phyloP scores from a whole-genome alignment of 2,888 invertebrate species.

The Autographa gamma region DNA sequence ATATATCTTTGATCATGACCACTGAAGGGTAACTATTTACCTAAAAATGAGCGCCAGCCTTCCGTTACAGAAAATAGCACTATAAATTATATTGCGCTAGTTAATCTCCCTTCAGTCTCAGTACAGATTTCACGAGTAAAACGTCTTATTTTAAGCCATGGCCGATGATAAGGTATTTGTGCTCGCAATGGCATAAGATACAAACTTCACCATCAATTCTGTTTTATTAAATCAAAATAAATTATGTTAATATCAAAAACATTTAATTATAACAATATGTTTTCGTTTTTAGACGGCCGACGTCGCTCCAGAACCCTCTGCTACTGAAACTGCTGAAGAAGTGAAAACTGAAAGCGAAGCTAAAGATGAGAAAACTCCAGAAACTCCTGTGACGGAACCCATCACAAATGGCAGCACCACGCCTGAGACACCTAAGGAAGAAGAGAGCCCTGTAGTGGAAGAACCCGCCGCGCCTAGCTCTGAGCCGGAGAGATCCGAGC shows the following conservation, averaged over 20 bases:
- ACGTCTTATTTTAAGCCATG: slow-evolving; percentile 67
- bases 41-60: slow-evolving; percentile 78
- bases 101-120: slow-evolving; percentile 76
- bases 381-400: slow-evolving; percentile 86
- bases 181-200: slow-evolving; percentile 3
- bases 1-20: slow-evolving; percentile 76
- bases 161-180: slow-evolving; percentile 76
- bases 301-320: slow-evolving; percentile 73
- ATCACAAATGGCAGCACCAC: slow-evolving; percentile 84
- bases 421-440: slow-evolving; percentile 80
- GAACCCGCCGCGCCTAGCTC: slow-evolving; percentile 61
- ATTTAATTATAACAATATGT: slow-evolving; percentile 22
- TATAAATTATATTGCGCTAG: slow-evolving; percentile 77
- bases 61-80: slow-evolving; percentile 73
- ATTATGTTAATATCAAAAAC: neutral
- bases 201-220: neutral
- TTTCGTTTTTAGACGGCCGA: slow-evolving; percentile 78
- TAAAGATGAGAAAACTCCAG: slow-evolving; percentile 83
- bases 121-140: slow-evolving; percentile 60
- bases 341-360: slow-evolving; percentile 71
- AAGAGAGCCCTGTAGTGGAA: slow-evolving; percentile 60
- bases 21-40: slow-evolving; percentile 80
- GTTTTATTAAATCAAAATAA: neutral
- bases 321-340: slow-evolving; percentile 74
- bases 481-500: slow-evolving; percentile 67